phyloP scores from a whole-genome alignment of 2,113 vertebrate species.

The Tympanuchus pallidicinctus region DNA sequence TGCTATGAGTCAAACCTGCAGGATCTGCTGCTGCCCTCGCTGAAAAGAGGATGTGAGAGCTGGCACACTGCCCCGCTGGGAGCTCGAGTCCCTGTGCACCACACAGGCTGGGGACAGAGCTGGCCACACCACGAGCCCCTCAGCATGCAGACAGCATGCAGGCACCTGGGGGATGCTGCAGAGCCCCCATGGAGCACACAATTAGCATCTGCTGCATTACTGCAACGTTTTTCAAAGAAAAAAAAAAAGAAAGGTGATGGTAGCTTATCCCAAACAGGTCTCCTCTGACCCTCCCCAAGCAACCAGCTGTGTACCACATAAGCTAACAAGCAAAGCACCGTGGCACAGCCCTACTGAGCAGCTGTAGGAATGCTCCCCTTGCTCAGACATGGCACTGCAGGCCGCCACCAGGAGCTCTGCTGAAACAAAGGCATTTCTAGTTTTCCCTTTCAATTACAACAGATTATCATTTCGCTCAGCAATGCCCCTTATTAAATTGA shows the following conservation, averaged over 20 bases:
- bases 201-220: neutral
- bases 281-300: slow-evolving; percentile 1
- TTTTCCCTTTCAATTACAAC: slow-evolving; percentile 76
- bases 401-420: neutral
- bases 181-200: neutral
- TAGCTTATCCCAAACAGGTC: neutral
- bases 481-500: slow-evolving; percentile 76
- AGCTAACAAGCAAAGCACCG: slow-evolving; percentile 35
- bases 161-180: neutral
- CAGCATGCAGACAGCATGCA: neutral
- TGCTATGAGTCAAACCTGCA: slow-evolving; percentile 62
- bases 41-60: slow-evolving; percentile 73
- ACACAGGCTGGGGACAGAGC: slow-evolving; percentile 35
- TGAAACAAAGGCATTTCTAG: slow-evolving; percentile 72
- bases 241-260: neutral
- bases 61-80: slow-evolving; percentile 60
- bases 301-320: slow-evolving; percentile 10
- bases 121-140: neutral
- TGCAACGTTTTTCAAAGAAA: neutral
- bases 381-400: slow-evolving; percentile 52
- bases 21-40: slow-evolving; percentile 66
- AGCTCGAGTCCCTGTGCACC: slow-evolving; percentile 34
- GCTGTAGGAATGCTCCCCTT: neutral
- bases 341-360: slow-evolving; percentile 42
- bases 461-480: slow-evolving; percentile 78